Base-by-base conservation (phyloP, 2,888 invertebrate genomes). In the Stramonita haemastoma region DNA sequence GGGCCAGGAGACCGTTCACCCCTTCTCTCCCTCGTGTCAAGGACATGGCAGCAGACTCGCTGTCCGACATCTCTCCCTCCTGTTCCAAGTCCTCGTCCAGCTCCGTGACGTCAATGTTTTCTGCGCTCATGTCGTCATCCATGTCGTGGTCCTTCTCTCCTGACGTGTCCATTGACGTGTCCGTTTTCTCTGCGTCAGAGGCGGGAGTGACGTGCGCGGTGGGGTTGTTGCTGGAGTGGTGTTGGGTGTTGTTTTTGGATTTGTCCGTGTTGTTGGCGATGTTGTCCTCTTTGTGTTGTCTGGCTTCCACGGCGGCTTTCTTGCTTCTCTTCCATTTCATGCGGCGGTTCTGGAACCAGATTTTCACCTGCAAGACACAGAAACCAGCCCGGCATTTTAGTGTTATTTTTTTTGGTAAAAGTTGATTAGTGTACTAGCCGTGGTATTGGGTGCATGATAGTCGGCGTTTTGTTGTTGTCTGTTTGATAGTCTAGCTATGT, bases 271-370 rank as follows among this genome's bases (percentile, higher is more conserved):
- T 70, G 60, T 22, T 81, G 83, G 66, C 46, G 56, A 60, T 84
- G n/a, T 88, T 46, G 34, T 88, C 90, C 29, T 88, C 90, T 34
- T 86, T n/a, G 17, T 91, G 89, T 32, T 89, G 70, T 11, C 73
- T 86, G 22, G 73, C 79, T 26, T 86, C 89, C n/a, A 70, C 88
- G 89, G 87, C 66, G 56, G 90, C 88, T 60, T 91, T 91, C 70
- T 91, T 91, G 70, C 91, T 91, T 17, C 91, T 34, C 86, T 91
- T 91, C 91, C 91, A 91, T 56, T 91, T 91, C 91, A 91, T 91
- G 70, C 91, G 73, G 73, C 91, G 84, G 84, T 91, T 91, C 73
- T 91, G 91, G 87, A 91, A 91, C 91, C 91, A 91, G 83, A 91
- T 91, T 56, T 91, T 91, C 34, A 91, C 91, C 91, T 91, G 91